Percentiles rank a stretch among this genome's conserved stretches.
These are phyloP conservation scores for Agraylea sexmaculata DNA, from an alignment of 1,140 invertebrate genomes.

Conservation along the genomic window DNA sequence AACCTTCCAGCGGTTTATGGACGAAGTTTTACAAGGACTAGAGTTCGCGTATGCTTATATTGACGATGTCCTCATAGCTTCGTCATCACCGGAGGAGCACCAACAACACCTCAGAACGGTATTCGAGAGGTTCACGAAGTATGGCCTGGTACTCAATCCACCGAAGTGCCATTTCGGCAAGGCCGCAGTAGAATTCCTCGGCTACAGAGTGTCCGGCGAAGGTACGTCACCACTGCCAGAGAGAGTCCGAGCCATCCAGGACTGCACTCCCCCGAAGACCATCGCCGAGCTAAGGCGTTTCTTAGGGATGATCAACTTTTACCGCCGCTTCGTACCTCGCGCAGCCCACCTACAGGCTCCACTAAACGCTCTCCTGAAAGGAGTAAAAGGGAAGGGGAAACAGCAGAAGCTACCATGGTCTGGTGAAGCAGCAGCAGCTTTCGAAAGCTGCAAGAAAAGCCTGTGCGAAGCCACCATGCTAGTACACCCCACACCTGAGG, in stretches of 20 bases:
- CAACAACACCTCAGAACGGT: slow-evolving; percentile 17
- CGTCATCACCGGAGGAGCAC: slow-evolving; percentile 23
- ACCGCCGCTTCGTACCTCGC: slow-evolving; percentile 23
- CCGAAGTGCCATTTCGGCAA: slow-evolving; percentile 23
- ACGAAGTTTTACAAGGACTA: slow-evolving; percentile 28
- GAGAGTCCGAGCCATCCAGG: slow-evolving; percentile 21
- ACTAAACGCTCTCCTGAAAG: slow-evolving; percentile 7
- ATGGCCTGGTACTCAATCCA: slow-evolving; percentile 20
- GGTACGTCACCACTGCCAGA: slow-evolving; percentile 24
- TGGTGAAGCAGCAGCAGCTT: not conserved
- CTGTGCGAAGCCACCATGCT: slow-evolving; percentile 5
- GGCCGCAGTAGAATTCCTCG: slow-evolving; percentile 20
- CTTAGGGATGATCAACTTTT: slow-evolving; percentile 33
- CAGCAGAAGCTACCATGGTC: slow-evolving; percentile 16
- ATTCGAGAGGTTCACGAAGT: slow-evolving; percentile 19
- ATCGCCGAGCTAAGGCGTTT: slow-evolving; percentile 27
- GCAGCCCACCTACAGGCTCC: slow-evolving; percentile 20
- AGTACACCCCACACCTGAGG: slow-evolving; percentile 23
- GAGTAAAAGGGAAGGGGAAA: not conserved
- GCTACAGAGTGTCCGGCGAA: slow-evolving; percentile 21
- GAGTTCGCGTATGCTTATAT: slow-evolving; percentile 33
- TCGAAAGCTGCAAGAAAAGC: not conserved
- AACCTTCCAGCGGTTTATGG: slow-evolving; percentile 39
- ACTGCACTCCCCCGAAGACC: slow-evolving; percentile 24
- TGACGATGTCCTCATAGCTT: slow-evolving; percentile 40